Evolutionary conservation across 2,113 vertebrate species (phyloP).

Genomic region (Sphaerodactylus townsendi): DNA sequence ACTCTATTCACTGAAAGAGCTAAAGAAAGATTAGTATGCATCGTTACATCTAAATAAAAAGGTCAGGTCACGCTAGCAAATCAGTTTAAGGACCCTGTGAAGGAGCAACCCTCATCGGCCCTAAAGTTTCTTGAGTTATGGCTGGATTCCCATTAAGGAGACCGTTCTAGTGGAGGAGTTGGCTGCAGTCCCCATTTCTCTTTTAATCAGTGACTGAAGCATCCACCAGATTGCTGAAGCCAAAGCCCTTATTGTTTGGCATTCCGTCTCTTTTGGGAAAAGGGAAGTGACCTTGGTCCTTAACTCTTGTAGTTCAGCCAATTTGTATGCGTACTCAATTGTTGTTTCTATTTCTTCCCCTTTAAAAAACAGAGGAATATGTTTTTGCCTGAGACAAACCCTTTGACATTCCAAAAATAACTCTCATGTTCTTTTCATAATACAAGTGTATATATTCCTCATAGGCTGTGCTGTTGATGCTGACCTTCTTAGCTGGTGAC

Average conservation of each 20-base stretch:
- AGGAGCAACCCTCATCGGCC: background rate
- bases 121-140: background rate
- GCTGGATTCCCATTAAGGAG: background rate
- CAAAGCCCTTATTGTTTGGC: background rate
- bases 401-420: slow-evolving; percentile 8
- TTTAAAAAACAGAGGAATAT: background rate
- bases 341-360: background rate
- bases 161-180: background rate
- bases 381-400: background rate
- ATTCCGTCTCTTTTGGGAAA: slow-evolving; percentile 10
- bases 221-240: background rate
- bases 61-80: background rate
- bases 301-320: background rate
- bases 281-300: background rate
- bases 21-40: too few relatives aligned
- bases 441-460: background rate
- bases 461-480: background rate
- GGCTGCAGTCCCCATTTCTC: background rate
- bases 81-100: background rate
- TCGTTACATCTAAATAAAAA: background rate
- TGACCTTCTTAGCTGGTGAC: background rate
- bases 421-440: background rate
- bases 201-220: background rate
- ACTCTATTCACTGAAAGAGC: background rate
- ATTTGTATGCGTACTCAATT: background rate